Percentiles rank a stretch among this genome's conserved stretches.
These are phyloP conservation scores for Lycodopsis pacificus DNA, from an alignment of 2,797 vertebrate genomes.

Conservation along the genomic window DNA sequence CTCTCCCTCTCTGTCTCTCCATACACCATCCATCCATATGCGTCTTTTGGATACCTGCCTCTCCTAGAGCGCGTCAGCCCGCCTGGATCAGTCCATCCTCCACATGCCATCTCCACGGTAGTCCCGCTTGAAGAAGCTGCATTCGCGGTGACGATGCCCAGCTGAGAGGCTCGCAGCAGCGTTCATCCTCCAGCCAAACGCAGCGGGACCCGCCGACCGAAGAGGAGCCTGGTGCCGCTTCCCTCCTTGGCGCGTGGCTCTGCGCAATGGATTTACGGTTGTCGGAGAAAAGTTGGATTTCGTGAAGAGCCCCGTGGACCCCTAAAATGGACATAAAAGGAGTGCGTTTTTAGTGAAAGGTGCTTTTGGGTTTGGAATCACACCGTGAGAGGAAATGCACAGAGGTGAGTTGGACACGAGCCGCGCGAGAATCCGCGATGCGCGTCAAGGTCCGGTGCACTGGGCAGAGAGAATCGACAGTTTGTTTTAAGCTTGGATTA, in stretches of 20 bases:
- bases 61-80: conserved; percentile 41
- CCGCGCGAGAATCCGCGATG: conserved; percentile 15
- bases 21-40: conserved; percentile 40
- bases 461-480: neutral
- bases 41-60: conserved; percentile 60
- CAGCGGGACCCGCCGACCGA: conserved; percentile 25
- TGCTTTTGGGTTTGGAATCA: conserved; percentile 59
- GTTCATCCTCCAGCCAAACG: conserved; percentile 32
- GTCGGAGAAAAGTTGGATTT: conserved; percentile 82
- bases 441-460: conserved; percentile 39
- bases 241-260: conserved; percentile 39
- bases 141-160: conserved; percentile 45
- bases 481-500: neutral
- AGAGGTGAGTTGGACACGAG: conserved; percentile 78
- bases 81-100: conserved; percentile 44
- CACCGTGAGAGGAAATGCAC: conserved; percentile 81
- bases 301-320: conserved; percentile 58
- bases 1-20: conserved; percentile 8
- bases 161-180: conserved; percentile 63
- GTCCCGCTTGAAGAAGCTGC: conserved; percentile 57
- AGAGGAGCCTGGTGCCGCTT: neutral
- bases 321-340: conserved; percentile 70
- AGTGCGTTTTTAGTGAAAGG: conserved; percentile 64
- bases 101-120: conserved; percentile 31
- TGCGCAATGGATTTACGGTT: conserved; percentile 79